Conservation (phyloP, 1,140 invertebrate genomes). For the Alviniconcha marisindica region DNA sequence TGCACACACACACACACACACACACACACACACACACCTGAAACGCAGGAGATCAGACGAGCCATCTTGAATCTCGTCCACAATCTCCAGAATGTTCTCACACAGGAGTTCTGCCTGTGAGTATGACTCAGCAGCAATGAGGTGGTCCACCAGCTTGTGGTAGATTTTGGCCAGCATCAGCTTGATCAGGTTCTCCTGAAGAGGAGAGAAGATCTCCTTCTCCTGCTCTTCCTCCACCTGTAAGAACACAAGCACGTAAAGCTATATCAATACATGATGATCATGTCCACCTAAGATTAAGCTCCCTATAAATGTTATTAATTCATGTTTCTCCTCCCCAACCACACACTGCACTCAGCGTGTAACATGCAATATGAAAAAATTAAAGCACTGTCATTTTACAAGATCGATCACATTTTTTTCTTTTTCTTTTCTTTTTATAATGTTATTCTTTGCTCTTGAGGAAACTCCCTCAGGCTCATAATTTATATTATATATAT, state of each 20-base stretch:
- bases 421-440: no score
- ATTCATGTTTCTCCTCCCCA: no score
- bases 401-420: no score
- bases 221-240: constrained; percentile 50
- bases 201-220: constrained; percentile 64
- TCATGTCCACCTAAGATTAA: neutral
- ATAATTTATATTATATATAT: no score
- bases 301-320: no score
- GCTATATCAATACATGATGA: neutral
- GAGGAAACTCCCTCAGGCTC: no score
- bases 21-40: constrained; percentile 5
- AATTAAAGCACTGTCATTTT: no score
- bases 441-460: no score
- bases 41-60: constrained; percentile 66
- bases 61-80: constrained; percentile 69
- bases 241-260: neutral
- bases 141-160: constrained; percentile 62
- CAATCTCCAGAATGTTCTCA: constrained; percentile 68
- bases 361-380: no score
- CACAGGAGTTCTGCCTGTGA: constrained; percentile 64
- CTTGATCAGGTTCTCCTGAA: constrained; percentile 67
- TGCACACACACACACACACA: neutral
- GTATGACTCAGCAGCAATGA: constrained; percentile 63
- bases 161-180: constrained; percentile 66
- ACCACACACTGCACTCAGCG: no score